Evolutionary conservation across 2,888 invertebrate species (phyloP), one percentile per base, ranked within the genome.

Genomic region (Diarsia mendica): DNA sequence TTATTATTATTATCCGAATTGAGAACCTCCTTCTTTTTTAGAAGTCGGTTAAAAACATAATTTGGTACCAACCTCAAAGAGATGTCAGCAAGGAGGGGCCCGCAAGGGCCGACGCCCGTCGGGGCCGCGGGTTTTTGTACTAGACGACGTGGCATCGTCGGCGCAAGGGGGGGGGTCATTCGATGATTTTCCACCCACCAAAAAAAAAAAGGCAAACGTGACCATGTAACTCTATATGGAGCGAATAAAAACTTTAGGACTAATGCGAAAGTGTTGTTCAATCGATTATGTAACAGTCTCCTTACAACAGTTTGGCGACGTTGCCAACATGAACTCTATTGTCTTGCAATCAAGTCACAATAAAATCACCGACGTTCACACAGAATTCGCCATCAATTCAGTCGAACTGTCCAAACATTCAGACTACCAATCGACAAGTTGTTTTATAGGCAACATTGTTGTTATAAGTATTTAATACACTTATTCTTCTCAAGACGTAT

Each of bases 351-450:
- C 65, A 76, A 77, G 23, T 61, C 48, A 28, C 67, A 83, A 78
- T 80, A 83, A 82, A 80, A 82, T 71, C 81, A 86, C 78, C 77
- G 84, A 83, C 82, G 83, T 84, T 85, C 77, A 77, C 84, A 80
- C 49, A 75, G 73, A 85, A 85, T 84, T 80, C 63, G 80, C 86
- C 86, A 87, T 88, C 83, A 89, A 89, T 87, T 84, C 70, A 67
- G 48, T 20, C 74, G 82, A 85, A 78, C 69, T 78, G 73, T 88
- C 83, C 65, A 84, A 87, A 85, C 80, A 87, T 83, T 77, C 84
- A 82, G 82, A 85, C 85, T 86, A 87, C 88, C 85, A 88, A 82
- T 84, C 79, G 79, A 79, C 85, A 82, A 86, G 82, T 82, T 87
- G 86, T 79, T 89, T 83, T 80, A 86, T 87, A 75, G 67, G 68